Evolutionary conservation across 2,797 vertebrate genomes (phyloP).

Genomic region (Meriones psammophilus): DNA sequence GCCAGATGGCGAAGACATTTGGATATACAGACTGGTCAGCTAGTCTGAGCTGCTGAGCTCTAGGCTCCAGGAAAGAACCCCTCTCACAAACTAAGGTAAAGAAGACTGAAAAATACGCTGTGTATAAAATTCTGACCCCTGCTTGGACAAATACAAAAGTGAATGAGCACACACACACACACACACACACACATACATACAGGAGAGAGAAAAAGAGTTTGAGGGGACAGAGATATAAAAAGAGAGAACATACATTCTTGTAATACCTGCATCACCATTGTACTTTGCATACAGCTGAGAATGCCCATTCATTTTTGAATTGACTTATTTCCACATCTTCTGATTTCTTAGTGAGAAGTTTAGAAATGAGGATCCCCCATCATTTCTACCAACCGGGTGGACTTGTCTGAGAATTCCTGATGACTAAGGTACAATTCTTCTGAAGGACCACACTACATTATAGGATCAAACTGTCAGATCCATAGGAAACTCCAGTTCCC

Average conservation of each 20-base stretch:
- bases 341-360: conserved; percentile 59
- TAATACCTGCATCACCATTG: conserved; percentile 15
- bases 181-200: background rate
- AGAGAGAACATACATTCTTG: background rate
- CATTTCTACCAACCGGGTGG: background rate
- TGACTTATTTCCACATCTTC: conserved; percentile 47
- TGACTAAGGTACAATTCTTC: background rate
- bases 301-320: background rate
- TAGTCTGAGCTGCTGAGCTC: background rate
- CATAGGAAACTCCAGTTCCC: too few species aligned
- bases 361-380: background rate
- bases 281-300: conserved; percentile 63
- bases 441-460: conserved; percentile 28
- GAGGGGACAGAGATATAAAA: rapidly evolving
- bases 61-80: background rate
- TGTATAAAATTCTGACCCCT: background rate
- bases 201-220: background rate
- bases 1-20: background rate
- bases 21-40: too few species aligned
- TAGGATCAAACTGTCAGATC: background rate
- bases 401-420: background rate
- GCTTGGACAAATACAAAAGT: background rate
- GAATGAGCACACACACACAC: too few species aligned
- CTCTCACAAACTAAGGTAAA: background rate
- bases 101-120: background rate